Conservation (phyloP, 2,888 invertebrate species). For the Invenusta paracnida region DNA sequence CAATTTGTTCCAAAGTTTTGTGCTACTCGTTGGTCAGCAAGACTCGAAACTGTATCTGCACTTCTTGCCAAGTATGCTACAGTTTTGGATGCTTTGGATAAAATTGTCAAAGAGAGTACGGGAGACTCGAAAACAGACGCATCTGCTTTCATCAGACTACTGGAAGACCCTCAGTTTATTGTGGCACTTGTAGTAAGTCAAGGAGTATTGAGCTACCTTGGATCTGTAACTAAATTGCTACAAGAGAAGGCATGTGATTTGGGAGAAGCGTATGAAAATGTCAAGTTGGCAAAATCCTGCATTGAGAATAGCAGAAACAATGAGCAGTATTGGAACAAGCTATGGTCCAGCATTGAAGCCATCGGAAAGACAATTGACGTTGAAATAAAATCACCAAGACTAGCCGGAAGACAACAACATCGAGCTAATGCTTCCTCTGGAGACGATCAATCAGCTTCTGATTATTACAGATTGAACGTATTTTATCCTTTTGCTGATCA, state of each 20-base stretch:
- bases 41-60: neutral
- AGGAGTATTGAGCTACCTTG: conserved; percentile 19
- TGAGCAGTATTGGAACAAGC: conserved; percentile 23
- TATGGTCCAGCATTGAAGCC: conserved; percentile 12
- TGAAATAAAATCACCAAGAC: conserved; percentile 19
- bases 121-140: neutral
- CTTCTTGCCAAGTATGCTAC: conserved; percentile 24
- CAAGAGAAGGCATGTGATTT: conserved; percentile 16
- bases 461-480: neutral
- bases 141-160: conserved; percentile 1
- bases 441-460: neutral
- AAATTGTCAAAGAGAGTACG: conserved; percentile 23
- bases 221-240: conserved; percentile 23
- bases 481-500: conserved; percentile 16
- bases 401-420: conserved; percentile 16
- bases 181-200: conserved; percentile 19
- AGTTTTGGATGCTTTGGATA: conserved; percentile 14
- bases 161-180: conserved; percentile 17
- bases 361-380: conserved; percentile 27
- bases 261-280: neutral
- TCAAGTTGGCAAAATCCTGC: conserved; percentile 19
- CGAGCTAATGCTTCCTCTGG: conserved; percentile 13
- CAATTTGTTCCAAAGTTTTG: conserved; percentile 11
- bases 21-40: conserved; percentile 13
- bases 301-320: conserved; percentile 23